Evolutionary conservation across 2,888 invertebrate species (phyloP), one percentile per base, ranked within the genome.

Genomic region (Slavum lentiscoides): DNA sequence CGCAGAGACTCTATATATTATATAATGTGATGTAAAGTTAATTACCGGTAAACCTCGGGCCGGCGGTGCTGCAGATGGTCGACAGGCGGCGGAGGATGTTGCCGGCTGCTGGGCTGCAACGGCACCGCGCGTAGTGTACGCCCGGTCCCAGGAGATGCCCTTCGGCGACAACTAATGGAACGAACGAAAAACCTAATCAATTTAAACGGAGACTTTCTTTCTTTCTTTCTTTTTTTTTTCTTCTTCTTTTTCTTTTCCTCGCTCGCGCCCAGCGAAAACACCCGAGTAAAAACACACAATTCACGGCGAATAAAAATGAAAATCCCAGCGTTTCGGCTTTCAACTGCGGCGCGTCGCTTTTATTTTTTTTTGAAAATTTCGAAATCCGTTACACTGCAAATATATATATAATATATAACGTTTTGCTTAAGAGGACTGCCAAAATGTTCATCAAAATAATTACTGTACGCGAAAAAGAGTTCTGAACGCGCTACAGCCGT

Each of bases 101-200:
- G 30, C 30, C 30, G 30, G 30, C 30, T 43, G 43, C 43, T 43
- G 49, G 1, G 49, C 49, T 49, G 49, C 49, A 3, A 11, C 49
- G 49, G 49, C 49, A 11, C 49, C 49, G 49, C 11, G 15, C 13
- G 13, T 49, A 49, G 39, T 9, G 43, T 30, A 30, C 30, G 30
- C 21, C 23, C 75, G 58, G 67, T 76, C 75, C 68, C 75, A 49
- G 67, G 69, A 62, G 80, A 80, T 72, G 80, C 62, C 70, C 80
- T 55, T 64, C 70, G 80, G 70, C 80, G 70, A 80, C 68, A 43
- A 80, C 70, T 80, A 80, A 80, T 72, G 70, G 80, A 72, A 72
- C 80, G 75, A 80, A 72, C 80, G 64, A 58, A 73, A 82, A 82
- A 74, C 70, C 82, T 82, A 82, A 82, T 82, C 76, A 82, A 83